Percentiles rank a stretch among this genome's conserved stretches.
Conservation (phyloP, 1,140 invertebrate genomes). For the Batillaria attramentaria region DNA sequence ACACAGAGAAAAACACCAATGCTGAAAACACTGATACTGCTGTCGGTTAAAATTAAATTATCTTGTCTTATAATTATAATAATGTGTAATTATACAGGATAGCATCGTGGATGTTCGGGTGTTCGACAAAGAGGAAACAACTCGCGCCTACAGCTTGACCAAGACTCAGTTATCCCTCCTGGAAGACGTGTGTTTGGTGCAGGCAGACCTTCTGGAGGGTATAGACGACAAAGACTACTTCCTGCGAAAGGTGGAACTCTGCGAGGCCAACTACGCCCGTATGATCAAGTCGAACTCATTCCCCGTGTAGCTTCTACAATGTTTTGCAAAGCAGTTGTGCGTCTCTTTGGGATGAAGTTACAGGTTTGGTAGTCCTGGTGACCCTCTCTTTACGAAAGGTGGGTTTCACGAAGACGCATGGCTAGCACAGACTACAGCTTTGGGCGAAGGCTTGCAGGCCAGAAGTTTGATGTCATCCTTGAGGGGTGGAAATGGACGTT, state of each 20-base stretch:
- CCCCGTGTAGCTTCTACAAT: not conserved
- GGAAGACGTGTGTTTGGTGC: slow-evolving; percentile 65
- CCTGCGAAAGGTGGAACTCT: slow-evolving; percentile 55
- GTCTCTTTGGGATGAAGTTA: not conserved
- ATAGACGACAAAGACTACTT: slow-evolving; percentile 66
- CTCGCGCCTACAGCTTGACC: slow-evolving; percentile 44
- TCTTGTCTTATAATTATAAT: not conserved
- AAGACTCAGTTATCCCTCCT: slow-evolving; percentile 51
- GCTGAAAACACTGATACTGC: too few relatives aligned
- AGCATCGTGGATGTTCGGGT: slow-evolving; percentile 67
- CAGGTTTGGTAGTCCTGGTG: not conserved
- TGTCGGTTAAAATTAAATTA: not conserved
- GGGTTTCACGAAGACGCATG: not conserved
- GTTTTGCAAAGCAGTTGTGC: not conserved
- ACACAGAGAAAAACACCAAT: too few relatives aligned
- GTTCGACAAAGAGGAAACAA: slow-evolving; percentile 47
- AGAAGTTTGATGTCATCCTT: too few relatives aligned
- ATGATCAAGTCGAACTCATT: slow-evolving; percentile 42
- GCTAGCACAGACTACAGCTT: too few relatives aligned
- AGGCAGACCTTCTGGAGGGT: slow-evolving; percentile 61
- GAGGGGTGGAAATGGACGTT: too few relatives aligned
- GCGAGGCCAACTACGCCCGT: slow-evolving; percentile 62
- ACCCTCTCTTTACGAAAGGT: not conserved
- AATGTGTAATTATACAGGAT: slow-evolving; percentile 40
- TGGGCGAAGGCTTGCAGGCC: too few relatives aligned